These are phyloP conservation scores for Pseudotriccus pelzelni DNA, from an alignment of 2,797 vertebrate genomes.

Conservation along the genomic window DNA sequence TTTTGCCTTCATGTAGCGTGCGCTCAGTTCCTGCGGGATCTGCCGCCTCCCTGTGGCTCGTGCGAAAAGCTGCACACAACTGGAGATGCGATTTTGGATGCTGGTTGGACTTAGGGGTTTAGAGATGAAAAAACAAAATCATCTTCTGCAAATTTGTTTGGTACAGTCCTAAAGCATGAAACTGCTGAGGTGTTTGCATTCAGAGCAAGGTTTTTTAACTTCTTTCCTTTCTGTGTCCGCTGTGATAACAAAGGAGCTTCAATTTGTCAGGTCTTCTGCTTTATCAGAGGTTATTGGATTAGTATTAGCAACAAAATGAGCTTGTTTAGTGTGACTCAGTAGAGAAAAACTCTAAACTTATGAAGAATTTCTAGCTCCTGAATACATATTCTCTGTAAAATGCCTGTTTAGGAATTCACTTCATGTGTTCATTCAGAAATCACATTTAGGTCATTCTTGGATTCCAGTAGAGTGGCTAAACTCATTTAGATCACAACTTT, in stretches of 20 bases:
- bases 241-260: not conserved
- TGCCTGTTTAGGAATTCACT: not conserved
- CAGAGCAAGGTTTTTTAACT: fast-evolving
- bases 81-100: fast-evolving
- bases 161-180: not conserved
- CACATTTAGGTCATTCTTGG: not conserved
- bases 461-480: not conserved
- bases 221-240: not conserved
- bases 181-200: not conserved
- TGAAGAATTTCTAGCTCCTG: not conserved
- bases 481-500: not conserved
- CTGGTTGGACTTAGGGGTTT: not conserved
- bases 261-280: not conserved
- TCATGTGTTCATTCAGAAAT: not conserved
- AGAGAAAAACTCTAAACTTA: not conserved
- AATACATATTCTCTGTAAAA: not conserved
- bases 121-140: fast-evolving
- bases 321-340: not conserved
- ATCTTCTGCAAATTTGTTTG: not conserved
- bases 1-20: fast-evolving
- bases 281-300: not conserved
- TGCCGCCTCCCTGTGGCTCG: slow-evolving; percentile 22
- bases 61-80: fast-evolving
- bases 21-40: not conserved
- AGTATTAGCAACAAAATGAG: not conserved